Conservation (phyloP, 2,113 vertebrate genomes). For the Mobula hypostoma region DNA sequence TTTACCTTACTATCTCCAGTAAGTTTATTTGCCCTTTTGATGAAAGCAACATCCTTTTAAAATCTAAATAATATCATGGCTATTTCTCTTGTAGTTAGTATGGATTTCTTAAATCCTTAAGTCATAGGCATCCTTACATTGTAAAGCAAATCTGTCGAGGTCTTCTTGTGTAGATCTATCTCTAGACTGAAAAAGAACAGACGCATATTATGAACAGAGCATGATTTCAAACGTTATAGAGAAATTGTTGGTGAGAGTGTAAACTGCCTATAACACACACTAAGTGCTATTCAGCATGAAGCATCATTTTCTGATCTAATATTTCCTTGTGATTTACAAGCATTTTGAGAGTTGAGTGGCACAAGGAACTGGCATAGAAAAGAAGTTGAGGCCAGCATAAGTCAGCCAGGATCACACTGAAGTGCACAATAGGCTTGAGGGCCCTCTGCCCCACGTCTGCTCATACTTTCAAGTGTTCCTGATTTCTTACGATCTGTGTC, state of each 20-base stretch:
- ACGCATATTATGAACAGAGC: slow-evolving; percentile 11
- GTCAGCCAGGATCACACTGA: too few species aligned
- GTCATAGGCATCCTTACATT: neutral
- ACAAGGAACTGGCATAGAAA: too few species aligned
- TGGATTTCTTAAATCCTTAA: neutral
- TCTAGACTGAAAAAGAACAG: slow-evolving; percentile 15
- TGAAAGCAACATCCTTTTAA: neutral
- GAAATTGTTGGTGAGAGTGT: neutral
- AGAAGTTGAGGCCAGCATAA: too few species aligned
- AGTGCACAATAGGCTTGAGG: too few species aligned
- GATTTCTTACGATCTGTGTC: neutral
- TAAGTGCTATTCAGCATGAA: neutral
- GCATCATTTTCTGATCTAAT: neutral
- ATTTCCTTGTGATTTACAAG: neutral
- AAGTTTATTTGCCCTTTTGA: slow-evolving; percentile 8
- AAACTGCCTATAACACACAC: neutral
- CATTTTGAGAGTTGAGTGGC: neutral
- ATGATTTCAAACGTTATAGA: neutral
- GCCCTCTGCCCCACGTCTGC: too few species aligned
- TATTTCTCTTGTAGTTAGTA: neutral
- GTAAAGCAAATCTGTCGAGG: neutral
- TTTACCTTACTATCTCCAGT: neutral
- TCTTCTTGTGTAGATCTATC: slow-evolving; percentile 15
- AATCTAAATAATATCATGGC: neutral
- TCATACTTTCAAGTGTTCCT: too few species aligned